Evolutionary conservation across 2,113 vertebrate genomes (phyloP), one percentile per base, ranked within the genome.

Genomic region (Chinchilla lanigera): DNA sequence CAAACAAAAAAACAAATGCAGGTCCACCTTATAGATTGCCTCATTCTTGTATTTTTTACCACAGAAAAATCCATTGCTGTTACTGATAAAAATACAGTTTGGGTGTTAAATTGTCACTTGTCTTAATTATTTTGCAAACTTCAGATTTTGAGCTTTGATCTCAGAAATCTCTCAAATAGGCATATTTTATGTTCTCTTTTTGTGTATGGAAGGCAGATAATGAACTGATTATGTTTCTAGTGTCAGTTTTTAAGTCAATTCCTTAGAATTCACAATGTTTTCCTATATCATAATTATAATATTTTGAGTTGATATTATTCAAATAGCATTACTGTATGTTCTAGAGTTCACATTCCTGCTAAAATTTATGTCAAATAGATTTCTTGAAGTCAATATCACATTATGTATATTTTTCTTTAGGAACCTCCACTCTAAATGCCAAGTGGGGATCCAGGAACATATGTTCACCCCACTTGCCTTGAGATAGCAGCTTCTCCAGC

Each of bases 121-220:
- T 58, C 9, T 35, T 86, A 93, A 73, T 89, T 95, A 54, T 91
- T 90, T 65, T 94, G 80, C 63, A 12, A 58, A 7, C 73, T 95
- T 94, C 10, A 92, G 58, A 94, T 71, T 91, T 63, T 69, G 4
- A 86, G 17, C 41, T 50, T 63, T 92, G 85, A 86, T 86, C 28
- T 7, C 82, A 26, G n/a, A 94, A 86, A 80, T 91, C 65, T 65
- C 73, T 47, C 19, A 44, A 65, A 95, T 83, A 73, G 24, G 28
- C 24, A 56, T 65, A 38, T 13, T 24, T 19, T 33, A 28, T 65
- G 19, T 75, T 73, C 58, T 50, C 3, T 85, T 20, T 65, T 9
- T 26, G 44, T 81, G 8, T 11, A 69, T 0, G 63, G 9, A 85
- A 50, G 52, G 22, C 24, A 77, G 87, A 58, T 65, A 84, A 81